These are phyloP conservation scores for Climacteris rufus DNA, from an alignment of 2,113 vertebrate genomes.

Conservation along the genomic window DNA sequence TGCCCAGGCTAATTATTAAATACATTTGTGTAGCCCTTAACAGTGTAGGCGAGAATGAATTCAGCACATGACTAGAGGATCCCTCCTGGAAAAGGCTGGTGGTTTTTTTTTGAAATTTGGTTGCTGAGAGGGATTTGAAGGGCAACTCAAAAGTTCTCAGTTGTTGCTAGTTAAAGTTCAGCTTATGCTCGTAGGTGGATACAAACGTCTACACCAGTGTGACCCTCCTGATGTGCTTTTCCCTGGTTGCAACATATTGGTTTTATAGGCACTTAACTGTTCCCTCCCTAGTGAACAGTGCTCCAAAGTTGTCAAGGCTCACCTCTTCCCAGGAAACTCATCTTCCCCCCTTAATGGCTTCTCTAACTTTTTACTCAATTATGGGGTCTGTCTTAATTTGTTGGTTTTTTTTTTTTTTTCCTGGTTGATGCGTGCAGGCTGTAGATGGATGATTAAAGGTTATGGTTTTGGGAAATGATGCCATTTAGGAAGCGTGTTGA, in stretches of 20 bases:
- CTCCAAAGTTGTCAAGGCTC: not conserved
- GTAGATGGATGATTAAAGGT: not conserved
- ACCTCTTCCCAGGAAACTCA: not conserved
- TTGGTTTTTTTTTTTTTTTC: too few relatives aligned
- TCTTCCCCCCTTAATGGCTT: not conserved
- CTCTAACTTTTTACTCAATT: not conserved
- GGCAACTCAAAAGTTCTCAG: not conserved
- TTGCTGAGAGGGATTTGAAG: not conserved
- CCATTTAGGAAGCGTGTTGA: slow-evolving; percentile 42
- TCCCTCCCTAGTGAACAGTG: not conserved
- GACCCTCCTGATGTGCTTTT: not conserved
- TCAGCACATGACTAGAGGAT: not conserved
- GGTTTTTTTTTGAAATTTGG: not conserved
- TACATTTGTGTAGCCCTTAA: not conserved
- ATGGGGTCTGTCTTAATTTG: not conserved
- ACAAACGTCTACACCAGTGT: not conserved
- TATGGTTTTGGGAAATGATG: slow-evolving; percentile 37
- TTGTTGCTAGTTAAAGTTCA: not conserved
- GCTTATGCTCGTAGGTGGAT: not conserved
- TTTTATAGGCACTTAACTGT: not conserved
- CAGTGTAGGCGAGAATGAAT: not conserved
- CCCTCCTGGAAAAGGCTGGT: not conserved
- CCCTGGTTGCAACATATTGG: not conserved
- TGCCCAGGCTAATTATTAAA: not conserved
- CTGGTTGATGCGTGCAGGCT: not conserved